A percentile compares a stretch with the other conserved stretches of the same genome.
phyloP scores from a whole-genome alignment of 2,797 vertebrate species.

The Babyrousa celebensis region DNA sequence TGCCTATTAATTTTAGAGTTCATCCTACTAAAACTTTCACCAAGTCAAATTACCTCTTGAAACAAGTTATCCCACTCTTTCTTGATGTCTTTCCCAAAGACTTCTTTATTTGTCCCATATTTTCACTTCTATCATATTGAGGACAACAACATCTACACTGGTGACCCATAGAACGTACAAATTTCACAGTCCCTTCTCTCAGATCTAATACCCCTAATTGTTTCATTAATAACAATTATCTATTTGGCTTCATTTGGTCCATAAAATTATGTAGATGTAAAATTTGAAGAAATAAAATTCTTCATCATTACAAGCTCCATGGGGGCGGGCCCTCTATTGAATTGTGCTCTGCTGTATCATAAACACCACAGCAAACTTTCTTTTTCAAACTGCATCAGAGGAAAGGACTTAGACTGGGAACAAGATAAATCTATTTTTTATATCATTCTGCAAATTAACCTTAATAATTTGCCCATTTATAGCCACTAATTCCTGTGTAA shows the following conservation, averaged over 20 bases:
- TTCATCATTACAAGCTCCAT: background rate
- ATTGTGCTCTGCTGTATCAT: background rate
- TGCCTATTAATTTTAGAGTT: background rate
- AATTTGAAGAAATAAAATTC: background rate
- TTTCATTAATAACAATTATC: background rate
- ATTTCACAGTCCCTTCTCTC: background rate
- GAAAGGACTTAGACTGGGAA: background rate
- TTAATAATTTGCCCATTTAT: background rate
- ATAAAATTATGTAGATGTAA: background rate
- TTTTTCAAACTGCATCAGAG: background rate
- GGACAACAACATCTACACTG: background rate
- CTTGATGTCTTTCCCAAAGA: background rate
- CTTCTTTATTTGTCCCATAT: background rate
- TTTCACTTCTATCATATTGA: background rate
- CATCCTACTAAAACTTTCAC: background rate
- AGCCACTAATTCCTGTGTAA: background rate
- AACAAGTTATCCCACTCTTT: background rate
- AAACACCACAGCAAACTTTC: background rate
- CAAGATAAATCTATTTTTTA: background rate
- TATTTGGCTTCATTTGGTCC: background rate
- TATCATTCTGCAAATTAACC: background rate
- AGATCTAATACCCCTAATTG: background rate
- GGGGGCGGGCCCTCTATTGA: background rate
- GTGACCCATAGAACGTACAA: background rate
- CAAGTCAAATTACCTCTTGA: slow-evolving; percentile 16